Percentiles rank a stretch among this genome's conserved stretches.
Evolutionary conservation across 2,888 invertebrate genomes (phyloP).

Genomic region (Dryadula phaetusa): DNA sequence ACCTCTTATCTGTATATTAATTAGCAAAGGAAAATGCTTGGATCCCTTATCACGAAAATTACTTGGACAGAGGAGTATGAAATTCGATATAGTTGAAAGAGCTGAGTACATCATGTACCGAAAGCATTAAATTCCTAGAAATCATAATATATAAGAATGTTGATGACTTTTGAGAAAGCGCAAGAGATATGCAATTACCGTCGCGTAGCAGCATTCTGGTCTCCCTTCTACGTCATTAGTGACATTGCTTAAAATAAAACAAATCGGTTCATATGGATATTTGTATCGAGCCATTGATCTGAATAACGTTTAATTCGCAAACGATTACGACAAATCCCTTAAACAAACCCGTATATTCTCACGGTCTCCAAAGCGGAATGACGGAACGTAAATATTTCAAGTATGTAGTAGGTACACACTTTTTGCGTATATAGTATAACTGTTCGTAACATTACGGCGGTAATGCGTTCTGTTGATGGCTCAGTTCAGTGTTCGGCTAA

Average conservation of each 20-base stretch:
- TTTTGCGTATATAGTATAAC: conserved; percentile 27
- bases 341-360: conserved; percentile 12
- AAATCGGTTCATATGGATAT: not conserved
- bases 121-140: not conserved
- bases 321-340: not conserved
- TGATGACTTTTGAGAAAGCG: not conserved
- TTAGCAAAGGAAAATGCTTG: not conserved
- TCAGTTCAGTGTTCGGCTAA: conserved; percentile 37
- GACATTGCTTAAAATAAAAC: not conserved
- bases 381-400: conserved; percentile 4
- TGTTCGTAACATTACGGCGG: conserved; percentile 29
- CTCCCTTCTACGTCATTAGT: not conserved
- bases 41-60: no score
- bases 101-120: no score
- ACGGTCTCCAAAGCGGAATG: not conserved
- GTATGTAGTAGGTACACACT: conserved; percentile 17
- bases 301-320: not conserved
- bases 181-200: not conserved
- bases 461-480: conserved; percentile 17
- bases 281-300: not conserved
- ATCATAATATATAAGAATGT: not conserved
- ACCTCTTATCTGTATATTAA: not conserved
- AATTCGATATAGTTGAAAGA: no score
- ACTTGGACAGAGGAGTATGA: no score
- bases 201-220: not conserved